A percentile compares a stretch with the other conserved stretches of the same genome.
phyloP scores from a whole-genome alignment of 2,888 invertebrate genomes.

The Bembecia ichneumoniformis region DNA sequence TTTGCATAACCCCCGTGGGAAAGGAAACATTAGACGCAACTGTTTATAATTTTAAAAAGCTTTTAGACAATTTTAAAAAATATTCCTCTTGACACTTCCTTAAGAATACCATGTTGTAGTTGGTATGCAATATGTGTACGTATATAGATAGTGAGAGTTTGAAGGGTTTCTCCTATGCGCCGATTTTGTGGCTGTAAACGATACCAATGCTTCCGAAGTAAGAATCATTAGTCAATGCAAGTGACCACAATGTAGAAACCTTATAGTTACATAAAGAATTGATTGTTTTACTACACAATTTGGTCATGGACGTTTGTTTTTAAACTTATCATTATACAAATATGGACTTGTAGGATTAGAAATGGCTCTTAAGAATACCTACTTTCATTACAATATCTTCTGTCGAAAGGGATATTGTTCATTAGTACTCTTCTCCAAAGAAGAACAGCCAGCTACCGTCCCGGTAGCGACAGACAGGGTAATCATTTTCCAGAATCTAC shows the following conservation, averaged over 20 bases:
- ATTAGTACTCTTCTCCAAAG: too few species aligned
- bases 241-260: constrained; percentile 40
- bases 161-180: constrained; percentile 2
- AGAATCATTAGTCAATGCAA: constrained; percentile 29
- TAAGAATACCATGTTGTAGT: too few species aligned
- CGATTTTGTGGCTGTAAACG: constrained; percentile 9
- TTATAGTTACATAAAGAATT: constrained; percentile 15
- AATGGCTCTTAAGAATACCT: not conserved
- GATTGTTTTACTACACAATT: constrained; percentile 6
- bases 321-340: too few species aligned
- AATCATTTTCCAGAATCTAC: too few species aligned
- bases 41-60: not conserved
- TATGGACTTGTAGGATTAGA: too few species aligned
- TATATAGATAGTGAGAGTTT: constrained; percentile 1
- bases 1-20: not conserved
- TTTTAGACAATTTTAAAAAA: not conserved
- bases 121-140: not conserved
- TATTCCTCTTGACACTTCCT: too few species aligned
- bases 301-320: too few species aligned
- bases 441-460: too few species aligned
- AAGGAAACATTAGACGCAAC: not conserved
- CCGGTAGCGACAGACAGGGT: too few species aligned
- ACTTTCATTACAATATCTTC: not conserved
- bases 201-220: constrained; percentile 20
- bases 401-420: too few species aligned